Base-by-base conservation (phyloP, 2,797 vertebrate genomes). In the Fistularia commersonii region DNA sequence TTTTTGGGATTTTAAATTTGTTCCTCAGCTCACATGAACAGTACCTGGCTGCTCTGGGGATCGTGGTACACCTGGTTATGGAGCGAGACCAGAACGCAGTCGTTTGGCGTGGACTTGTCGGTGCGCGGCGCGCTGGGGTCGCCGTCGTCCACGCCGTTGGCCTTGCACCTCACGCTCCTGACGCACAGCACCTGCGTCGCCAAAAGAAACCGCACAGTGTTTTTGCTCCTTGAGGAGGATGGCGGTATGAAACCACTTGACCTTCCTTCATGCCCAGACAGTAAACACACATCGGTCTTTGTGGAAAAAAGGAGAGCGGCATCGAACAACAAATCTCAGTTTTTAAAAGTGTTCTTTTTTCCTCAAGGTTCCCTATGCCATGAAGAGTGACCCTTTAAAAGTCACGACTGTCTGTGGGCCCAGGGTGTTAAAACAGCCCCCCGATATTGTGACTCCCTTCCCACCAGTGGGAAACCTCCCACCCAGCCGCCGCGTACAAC, bases 81-180 rank as follows among this genome's bases (percentile, higher is more conserved):
- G 0, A 82, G 74, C 0, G 90, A 84, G 32, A 89, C 65, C 62
- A 87, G 85, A 1, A 87, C 76, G 0, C 88, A 88, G 13, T 95
- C 92, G 11, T 92, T 91, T 0, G 88, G 79, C n/a, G 89, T 91
- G 49, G 87, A 91, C 74, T 93, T 95, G 66, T 95, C 93, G 0
- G 84, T 92, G 10, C 88, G 87, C 0, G 89, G 93, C 32, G 90
- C 89, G 0, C 83, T 87, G 1, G 87, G 88, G 0, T 96, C 93
- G 0, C 83, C 90, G 0, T 95, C 93, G 67, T 96, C 92, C 0
- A 90, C 62, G 0, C 92, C 90, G 0, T 91, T 91, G 7, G 90
- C 73, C 13, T 91, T 87, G 41, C 81, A 80, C 42, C 66, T 63
- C 55, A 82, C 11, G 6, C 47, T 63, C 53, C 64, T 76, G 47